Evolutionary conservation across 2,113 vertebrate genomes (phyloP), one percentile per base, ranked within the genome.

Genomic region (Arvicanthis niloticus): DNA sequence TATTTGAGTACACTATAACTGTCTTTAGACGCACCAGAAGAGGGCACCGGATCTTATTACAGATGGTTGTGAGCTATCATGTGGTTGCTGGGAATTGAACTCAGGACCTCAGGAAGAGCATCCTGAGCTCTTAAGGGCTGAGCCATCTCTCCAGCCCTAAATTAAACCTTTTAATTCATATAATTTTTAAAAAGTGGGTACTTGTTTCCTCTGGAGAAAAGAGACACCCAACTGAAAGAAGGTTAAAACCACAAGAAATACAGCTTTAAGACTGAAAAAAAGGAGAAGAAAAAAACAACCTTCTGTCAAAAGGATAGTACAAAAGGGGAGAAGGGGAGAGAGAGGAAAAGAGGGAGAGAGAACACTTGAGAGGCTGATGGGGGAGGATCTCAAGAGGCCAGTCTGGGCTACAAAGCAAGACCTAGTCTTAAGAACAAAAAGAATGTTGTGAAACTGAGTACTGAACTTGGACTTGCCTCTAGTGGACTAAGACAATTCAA

Each of bases 401-500:
- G 24, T 51, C 84, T 78, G 48, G 12, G 29, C 22, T 58, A 51
- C 11, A 70, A 6, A 24, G 2, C 40, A 48, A 91, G 67, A 45
- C 51, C 48, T 22, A 58, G n/a, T 82, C 65, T 82, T 51, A 82
- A 67, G 34, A 67, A 29, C 80, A 75, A 53, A 76, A 53, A 51
- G 24, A 62, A 48, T 17, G 21, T 65, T 88, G 16, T 96, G 42
- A 85, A 29, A 72, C 22, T 96, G 82, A 85, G 60, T 42, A 80
- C 1, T 45, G 40, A 84, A 80, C 8, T 21, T 93, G 37, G 88
- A 95, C 6, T 84, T 92, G 62, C 37, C 31, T 78, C 86, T 68
- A 58, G 5, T 65, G 60, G 86, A 89, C 76, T 92, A 91, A 91
- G 51, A 92, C 91, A 93, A 85, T 62, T n/a, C 94, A 91, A 92